Conservation (phyloP, 2,113 vertebrate species). For the Amia ocellicauda region DNA sequence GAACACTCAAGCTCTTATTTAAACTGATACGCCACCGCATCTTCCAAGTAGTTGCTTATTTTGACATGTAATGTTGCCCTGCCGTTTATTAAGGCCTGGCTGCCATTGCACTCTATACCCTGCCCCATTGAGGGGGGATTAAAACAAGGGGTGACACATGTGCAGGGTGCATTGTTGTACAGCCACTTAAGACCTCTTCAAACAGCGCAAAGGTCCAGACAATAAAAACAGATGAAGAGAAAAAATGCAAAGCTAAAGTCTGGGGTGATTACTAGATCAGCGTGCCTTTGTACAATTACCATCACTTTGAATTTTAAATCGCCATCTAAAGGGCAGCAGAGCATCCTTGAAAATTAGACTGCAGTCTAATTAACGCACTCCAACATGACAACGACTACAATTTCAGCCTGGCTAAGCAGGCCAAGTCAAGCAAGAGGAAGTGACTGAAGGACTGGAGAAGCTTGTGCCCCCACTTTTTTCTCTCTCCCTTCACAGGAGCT, state of each 20-base stretch:
- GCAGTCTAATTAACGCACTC: conserved; percentile 92
- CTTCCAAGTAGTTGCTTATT: conserved; percentile 38
- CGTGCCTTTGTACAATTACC: conserved; percentile 86
- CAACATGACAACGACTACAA: conserved; percentile 83
- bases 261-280: conserved; percentile 87
- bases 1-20: conserved; percentile 28
- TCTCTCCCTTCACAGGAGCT: conserved; percentile 56
- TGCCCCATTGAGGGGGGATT: conserved; percentile 27
- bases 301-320: conserved; percentile 97
- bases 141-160: conserved; percentile 29
- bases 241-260: conserved; percentile 66
- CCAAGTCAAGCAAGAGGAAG: conserved; percentile 86
- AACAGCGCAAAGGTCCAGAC: conserved; percentile 59
- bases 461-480: conserved; percentile 60
- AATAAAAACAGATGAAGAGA: conserved; percentile 63
- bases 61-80: conserved; percentile 48
- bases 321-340: conserved; percentile 92
- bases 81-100: conserved; percentile 34
- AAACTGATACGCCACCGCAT: conserved; percentile 35
- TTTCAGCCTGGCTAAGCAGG: conserved; percentile 90
- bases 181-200: conserved; percentile 61
- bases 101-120: conserved; percentile 30
- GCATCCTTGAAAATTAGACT: conserved; percentile 93
- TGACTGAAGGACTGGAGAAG: conserved; percentile 77
- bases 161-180: conserved; percentile 49